Percentiles rank a stretch among this genome's conserved stretches.
Conservation (phyloP, 2,113 vertebrate genomes). For the Caranx ignobilis region DNA sequence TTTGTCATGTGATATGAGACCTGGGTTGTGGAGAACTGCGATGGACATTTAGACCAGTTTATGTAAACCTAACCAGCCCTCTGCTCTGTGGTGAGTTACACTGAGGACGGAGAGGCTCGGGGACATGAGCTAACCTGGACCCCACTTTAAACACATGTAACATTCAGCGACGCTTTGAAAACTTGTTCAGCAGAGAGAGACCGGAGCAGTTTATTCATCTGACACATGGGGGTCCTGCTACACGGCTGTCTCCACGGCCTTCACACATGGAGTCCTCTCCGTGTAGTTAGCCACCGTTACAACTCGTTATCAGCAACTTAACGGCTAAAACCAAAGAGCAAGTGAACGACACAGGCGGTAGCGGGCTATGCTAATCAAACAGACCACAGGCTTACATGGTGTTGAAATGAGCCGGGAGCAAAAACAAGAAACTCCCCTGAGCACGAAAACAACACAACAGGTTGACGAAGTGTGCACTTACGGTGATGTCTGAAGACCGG, state of each 20-base stretch:
- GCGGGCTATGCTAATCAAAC: slow-evolving; percentile 12
- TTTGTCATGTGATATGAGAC: too few relatives aligned
- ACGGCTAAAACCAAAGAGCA: background rate
- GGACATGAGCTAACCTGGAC: too few relatives aligned
- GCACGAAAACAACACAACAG: background rate
- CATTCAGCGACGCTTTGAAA: background rate
- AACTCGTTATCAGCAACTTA: too few relatives aligned
- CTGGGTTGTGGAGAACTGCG: too few relatives aligned
- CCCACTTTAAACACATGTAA: too few relatives aligned
- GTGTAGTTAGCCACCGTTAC: background rate
- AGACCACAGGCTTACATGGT: background rate
- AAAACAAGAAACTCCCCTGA: background rate
- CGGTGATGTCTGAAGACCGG: background rate
- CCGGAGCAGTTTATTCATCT: background rate
- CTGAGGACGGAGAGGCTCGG: too few relatives aligned
- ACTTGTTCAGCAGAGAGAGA: background rate
- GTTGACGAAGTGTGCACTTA: slow-evolving; percentile 32
- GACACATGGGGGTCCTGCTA: background rate
- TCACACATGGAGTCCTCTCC: background rate
- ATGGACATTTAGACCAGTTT: too few relatives aligned
- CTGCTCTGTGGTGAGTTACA: too few relatives aligned
- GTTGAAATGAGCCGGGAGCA: background rate
- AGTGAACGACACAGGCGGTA: background rate
- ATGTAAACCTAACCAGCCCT: too few relatives aligned
- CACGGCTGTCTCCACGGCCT: background rate